Base-by-base conservation (phyloP, 2,888 invertebrate species). In the Agonum fuliginosum region DNA sequence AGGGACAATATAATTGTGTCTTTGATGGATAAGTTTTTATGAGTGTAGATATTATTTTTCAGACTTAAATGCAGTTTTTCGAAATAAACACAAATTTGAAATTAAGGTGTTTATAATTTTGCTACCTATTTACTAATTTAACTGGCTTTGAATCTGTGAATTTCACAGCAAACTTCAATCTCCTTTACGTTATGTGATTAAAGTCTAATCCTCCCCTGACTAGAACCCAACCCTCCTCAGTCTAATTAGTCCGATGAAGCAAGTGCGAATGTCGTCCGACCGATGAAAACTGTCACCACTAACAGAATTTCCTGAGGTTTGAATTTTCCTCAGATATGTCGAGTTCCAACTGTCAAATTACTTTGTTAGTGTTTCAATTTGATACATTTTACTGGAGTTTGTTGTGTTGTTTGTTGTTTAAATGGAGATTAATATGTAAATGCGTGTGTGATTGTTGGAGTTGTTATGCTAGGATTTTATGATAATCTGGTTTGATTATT, bases 161-260 rank as follows among this genome's bases (percentile, higher is more conserved):
- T n/a, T n/a, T n/a, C n/a, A n/a, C n/a, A n/a, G n/a, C n/a, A n/a
- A n/a, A n/a, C n/a, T n/a, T n/a, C n/a, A n/a, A n/a, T n/a, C n/a
- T n/a, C n/a, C n/a, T n/a, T n/a, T n/a, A n/a, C n/a, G n/a, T n/a
- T n/a, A n/a, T n/a, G n/a, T n/a, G n/a, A n/a, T n/a, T n/a, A n/a
- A n/a, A n/a, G n/a, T n/a, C n/a, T n/a, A n/a, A n/a, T n/a, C n/a
- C n/a, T 34, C 3, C 2, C 34, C 34, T 6, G 6, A 6, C 34
- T 34, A n/a, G 6, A n/a, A 2, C 34, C 12, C 37, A 37, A n/a
- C n/a, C 37, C 37, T 37, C 37, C 22, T 8, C 1, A 24, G n/a
- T n/a, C 54, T 54, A 54, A 54, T 54, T 54, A 24, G 24, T 12
- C 24, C 54, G 12, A 54, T 54, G 54, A 54, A 24, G n/a, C 54